phyloP scores from a whole-genome alignment of 2,797 vertebrate genomes.

The Xenopus petersii region DNA sequence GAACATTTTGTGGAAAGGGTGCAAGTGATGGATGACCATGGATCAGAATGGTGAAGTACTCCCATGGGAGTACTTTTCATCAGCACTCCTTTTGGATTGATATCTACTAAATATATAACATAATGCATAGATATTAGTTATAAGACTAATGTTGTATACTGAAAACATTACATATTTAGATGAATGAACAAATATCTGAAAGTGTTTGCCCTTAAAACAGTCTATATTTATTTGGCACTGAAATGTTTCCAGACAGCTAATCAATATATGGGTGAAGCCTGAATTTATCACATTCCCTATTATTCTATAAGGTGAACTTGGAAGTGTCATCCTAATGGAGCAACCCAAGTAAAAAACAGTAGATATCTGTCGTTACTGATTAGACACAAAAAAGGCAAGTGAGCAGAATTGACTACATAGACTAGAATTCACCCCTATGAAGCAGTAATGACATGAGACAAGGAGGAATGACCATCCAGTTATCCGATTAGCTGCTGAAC shows the following conservation, averaged over 20 bases:
- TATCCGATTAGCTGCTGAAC: slow-evolving; percentile 30
- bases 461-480: slow-evolving; percentile 9
- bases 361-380: slow-evolving; percentile 44
- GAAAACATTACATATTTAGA: too few relatives aligned
- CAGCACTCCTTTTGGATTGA: too few relatives aligned
- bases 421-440: slow-evolving; percentile 12
- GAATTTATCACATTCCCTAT: slow-evolving; percentile 39
- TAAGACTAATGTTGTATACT: too few relatives aligned
- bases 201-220: slow-evolving; percentile 24
- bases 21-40: too few relatives aligned
- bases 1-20: too few relatives aligned
- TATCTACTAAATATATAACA: too few relatives aligned
- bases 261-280: slow-evolving; percentile 45
- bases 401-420: slow-evolving; percentile 13
- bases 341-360: slow-evolving; percentile 37
- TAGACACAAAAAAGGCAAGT: slow-evolving; percentile 29
- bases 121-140: too few relatives aligned
- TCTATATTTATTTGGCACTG: slow-evolving; percentile 37
- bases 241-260: slow-evolving; percentile 45
- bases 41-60: too few relatives aligned
- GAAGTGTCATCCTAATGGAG: slow-evolving; percentile 45
- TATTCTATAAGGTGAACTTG: slow-evolving; percentile 33
- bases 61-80: too few relatives aligned
- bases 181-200: slow-evolving; percentile 18
- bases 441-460: slow-evolving; percentile 35